Base-by-base conservation (phyloP, 2,888 invertebrate genomes). In the Griposia aprilina region DNA sequence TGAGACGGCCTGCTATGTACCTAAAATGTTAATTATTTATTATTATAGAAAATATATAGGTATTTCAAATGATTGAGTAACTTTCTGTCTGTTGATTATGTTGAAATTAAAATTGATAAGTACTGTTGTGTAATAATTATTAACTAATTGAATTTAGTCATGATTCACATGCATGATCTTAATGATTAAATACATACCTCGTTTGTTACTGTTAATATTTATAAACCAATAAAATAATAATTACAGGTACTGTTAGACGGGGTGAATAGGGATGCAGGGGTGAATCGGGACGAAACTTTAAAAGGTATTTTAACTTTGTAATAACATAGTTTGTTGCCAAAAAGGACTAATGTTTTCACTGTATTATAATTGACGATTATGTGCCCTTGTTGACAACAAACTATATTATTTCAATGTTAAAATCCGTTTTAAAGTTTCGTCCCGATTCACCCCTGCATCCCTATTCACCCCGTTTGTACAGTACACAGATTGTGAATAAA, bases 1-100 rank as follows among this genome's bases (percentile, higher is more conserved):
- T 98, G 81, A 98, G 97, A 82, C 98, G 97, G 13, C 99, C 99
- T 80, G 99, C 99, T 65, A 98, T 94, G 91, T 99, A 99, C 88
- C 99, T 99, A 92, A 55, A 96, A 84, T 55, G 11, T 60, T 8
- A 71, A 67, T 63, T 52, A 23, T 26, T 74, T 30, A 20, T n/a
- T 41, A 45, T n/a, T 17, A 57, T n/a, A 30, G 15, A 11, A 30
- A 50, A 17, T 17, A 10, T 67, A 26, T 1, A 45, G 2, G 5
- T 30, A 23, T 65, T 66, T 23, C 23, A 52, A 82, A 63, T 74
- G 2, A 52, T 59, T 65, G 45, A 36, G 52, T 45, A 52, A 57
- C 30, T 36, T 80, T 50, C 7, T 36, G 2, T 10, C 2, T 30
- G 10, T 20, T 36, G 20, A 15, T 26, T 60, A 13, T 50, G 13